These are phyloP conservation scores for Stenoptilia bipunctidactyla DNA, from an alignment of 2,888 invertebrate species.

Conservation along the genomic window DNA sequence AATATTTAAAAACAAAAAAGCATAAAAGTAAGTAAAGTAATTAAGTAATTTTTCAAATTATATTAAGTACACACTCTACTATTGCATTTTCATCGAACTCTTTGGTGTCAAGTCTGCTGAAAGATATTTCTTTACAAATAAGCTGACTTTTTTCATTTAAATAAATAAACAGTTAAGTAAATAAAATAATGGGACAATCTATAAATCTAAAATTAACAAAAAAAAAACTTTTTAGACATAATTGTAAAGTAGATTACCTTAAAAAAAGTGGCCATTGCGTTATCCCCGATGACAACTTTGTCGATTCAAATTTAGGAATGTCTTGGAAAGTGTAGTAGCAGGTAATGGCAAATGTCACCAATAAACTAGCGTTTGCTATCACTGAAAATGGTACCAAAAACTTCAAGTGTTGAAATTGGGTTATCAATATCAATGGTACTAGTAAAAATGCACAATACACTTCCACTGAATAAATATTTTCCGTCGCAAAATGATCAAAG, in stretches of 20 bases:
- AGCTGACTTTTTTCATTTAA: too few species aligned
- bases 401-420: slow-evolving; percentile 79
- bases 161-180: too few species aligned
- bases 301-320: slow-evolving; percentile 34
- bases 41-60: too few species aligned
- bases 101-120: too few species aligned
- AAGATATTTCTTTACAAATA: too few species aligned
- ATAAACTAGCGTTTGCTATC: slow-evolving; percentile 85
- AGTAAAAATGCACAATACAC: slow-evolving; percentile 76
- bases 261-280: slow-evolving; percentile 86
- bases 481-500: slow-evolving; percentile 42
- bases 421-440: slow-evolving; percentile 77
- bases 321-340: slow-evolving; percentile 82
- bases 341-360: slow-evolving; percentile 82
- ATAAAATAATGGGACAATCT: too few species aligned
- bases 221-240: not conserved
- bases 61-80: too few species aligned
- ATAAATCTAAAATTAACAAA: not conserved
- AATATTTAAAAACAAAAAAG: too few species aligned
- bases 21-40: too few species aligned
- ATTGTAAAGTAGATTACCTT: slow-evolving; percentile 34
- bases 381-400: slow-evolving; percentile 90
- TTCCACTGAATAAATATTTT: slow-evolving; percentile 58
- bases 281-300: slow-evolving; percentile 46
- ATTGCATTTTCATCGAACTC: too few species aligned